Conservation (phyloP, 2,888 invertebrate species). For the Acleris laterana region DNA sequence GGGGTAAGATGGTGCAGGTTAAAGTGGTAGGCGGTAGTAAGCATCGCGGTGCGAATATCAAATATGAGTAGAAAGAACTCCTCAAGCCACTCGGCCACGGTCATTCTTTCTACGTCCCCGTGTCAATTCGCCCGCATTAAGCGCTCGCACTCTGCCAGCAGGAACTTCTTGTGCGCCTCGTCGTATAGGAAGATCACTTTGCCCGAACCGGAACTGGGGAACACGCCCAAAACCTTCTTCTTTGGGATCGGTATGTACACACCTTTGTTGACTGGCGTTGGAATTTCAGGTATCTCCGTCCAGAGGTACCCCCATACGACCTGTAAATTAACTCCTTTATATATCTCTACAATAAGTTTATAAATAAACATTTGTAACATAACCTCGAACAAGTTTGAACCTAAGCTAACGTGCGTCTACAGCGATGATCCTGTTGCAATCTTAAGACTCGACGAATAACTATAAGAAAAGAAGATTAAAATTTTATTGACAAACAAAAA, state of each 20-base stretch:
- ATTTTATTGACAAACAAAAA: no score
- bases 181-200: constrained; percentile 83
- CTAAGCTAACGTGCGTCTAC: no score
- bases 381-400: no score
- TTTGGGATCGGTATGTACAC: constrained; percentile 86
- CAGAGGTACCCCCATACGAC: constrained; percentile 91
- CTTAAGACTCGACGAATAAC: no score
- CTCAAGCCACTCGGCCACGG: constrained; percentile 54
- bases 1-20: constrained; percentile 73
- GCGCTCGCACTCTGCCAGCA: constrained; percentile 72
- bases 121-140: constrained; percentile 76
- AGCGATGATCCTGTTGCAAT: no score
- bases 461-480: no score
- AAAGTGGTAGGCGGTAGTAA: constrained; percentile 69
- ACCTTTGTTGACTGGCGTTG: constrained; percentile 88
- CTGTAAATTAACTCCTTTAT: constrained; percentile 59
- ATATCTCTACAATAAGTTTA: neutral
- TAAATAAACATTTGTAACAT: no score
- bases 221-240: constrained; percentile 86
- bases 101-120: constrained; percentile 72
- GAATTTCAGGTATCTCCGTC: constrained; percentile 88
- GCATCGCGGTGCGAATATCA: constrained; percentile 69
- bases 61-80: constrained; percentile 79
- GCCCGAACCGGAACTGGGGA: constrained; percentile 85
- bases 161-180: constrained; percentile 72